These are phyloP conservation scores for Parnassius orleans DNA, from an alignment of 2,888 invertebrate species.

Conservation along the genomic window DNA sequence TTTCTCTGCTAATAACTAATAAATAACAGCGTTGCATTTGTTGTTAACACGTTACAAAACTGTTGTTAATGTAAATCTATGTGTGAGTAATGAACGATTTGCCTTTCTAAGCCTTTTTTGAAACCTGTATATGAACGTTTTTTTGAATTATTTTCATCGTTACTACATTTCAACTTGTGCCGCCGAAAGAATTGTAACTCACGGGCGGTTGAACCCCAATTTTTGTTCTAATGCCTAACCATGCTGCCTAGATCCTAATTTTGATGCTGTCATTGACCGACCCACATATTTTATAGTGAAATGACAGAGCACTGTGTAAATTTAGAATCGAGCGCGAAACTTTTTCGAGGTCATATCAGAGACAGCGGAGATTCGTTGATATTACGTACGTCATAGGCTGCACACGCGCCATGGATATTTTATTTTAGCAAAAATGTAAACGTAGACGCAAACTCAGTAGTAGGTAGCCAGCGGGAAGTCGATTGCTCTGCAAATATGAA, in stretches of 20 bases:
- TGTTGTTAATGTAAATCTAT: neutral
- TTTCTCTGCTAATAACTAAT: slow-evolving; percentile 4
- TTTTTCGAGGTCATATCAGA: slow-evolving; percentile 63
- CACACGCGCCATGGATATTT: slow-evolving; percentile 43
- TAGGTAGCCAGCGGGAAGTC: neutral
- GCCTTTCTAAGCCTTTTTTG: too few relatives aligned
- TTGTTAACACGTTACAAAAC: neutral
- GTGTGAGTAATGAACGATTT: too few relatives aligned
- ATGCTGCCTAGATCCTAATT: slow-evolving; percentile 45
- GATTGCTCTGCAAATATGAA: too few relatives aligned
- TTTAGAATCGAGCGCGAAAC: slow-evolving; percentile 59
- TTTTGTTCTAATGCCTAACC: slow-evolving; percentile 39
- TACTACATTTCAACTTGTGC: slow-evolving; percentile 10
- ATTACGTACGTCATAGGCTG: slow-evolving; percentile 54
- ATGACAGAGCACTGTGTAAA: slow-evolving; percentile 60
- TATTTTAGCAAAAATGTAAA: slow-evolving; percentile 30
- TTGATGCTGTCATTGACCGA: slow-evolving; percentile 66
- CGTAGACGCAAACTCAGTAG: neutral
- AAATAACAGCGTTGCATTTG: slow-evolving; percentile 2
- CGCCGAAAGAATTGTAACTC: slow-evolving; percentile 5
- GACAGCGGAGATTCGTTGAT: slow-evolving; percentile 46
- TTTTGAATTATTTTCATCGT: slow-evolving; percentile 2
- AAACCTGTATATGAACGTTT: too few relatives aligned
- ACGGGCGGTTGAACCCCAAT: slow-evolving; percentile 32
- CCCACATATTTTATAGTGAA: slow-evolving; percentile 60